Base-by-base conservation (phyloP, 1,140 invertebrate species). In the Dryas iulia region DNA sequence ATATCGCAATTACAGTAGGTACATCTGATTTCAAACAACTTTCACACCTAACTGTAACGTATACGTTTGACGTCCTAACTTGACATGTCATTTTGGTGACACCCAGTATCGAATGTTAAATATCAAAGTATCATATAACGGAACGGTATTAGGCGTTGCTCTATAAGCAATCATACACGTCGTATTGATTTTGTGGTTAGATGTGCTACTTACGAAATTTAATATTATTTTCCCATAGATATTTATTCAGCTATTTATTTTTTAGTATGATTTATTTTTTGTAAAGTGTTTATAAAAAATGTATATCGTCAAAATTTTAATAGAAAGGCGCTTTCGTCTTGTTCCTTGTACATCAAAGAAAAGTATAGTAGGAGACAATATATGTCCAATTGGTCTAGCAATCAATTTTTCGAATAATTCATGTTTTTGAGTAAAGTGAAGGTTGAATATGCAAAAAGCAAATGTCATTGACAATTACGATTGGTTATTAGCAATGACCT, bases 111-210 rank as follows among this genome's bases (percentile, higher is more conserved):
- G 31, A 68, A 66, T 77, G 75, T 74, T 77, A 74, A 71, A 71
- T 70, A 47, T 47, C 18, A 47, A n/a, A 53, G 70, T 74, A 76
- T 82, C 59, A 35, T 59, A 66, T 81, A 78, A 61, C 77, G 68
- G 28, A 26, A 59, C 66, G 72, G 58, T 58, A 73, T 77, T 35
- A 85, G 79, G 83, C 74, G 81, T 85, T 72, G 75, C 64, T 60
- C 71, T 74, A 62, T 73, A 70, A 69, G 71, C 68, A 73, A 69
- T 75, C 59, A 68, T 63, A 77, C 76, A 69, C 65, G 62, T 60
- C 31, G 69, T 78, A 76, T 78, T 67, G 62, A 72, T 76, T 76
- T 72, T 79, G 81, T 73, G 79, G 79, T 83, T 69, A 72, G 8
- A 72, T 66, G 52, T 61, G 67, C 39, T 52, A 59, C 31, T 68